These are phyloP conservation scores for Podarcis cretensis DNA, from an alignment of 2,113 vertebrate species.

Conservation along the genomic window DNA sequence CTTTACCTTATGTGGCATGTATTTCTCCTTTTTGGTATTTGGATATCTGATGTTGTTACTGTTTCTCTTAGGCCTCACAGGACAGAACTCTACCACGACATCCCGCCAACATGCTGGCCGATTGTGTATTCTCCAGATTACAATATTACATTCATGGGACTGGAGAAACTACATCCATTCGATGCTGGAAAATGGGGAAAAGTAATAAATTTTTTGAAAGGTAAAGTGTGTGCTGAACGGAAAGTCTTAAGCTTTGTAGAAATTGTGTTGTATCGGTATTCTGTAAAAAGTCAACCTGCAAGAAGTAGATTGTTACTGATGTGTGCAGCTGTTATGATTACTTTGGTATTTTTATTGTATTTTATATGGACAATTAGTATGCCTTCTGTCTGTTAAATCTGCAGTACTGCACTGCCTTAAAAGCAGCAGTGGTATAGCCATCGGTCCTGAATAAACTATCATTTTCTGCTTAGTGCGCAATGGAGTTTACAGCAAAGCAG, in stretches of 20 bases:
- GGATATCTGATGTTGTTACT: neutral
- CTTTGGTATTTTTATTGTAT: neutral
- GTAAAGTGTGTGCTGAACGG: constrained; percentile 70
- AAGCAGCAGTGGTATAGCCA: too few species aligned
- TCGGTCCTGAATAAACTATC: neutral
- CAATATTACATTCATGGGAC: constrained; percentile 96
- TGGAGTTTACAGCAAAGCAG: neutral
- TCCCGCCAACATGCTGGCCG: constrained; percentile 82
- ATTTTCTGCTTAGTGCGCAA: neutral
- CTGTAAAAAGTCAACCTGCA: neutral
- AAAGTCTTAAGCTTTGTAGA: neutral
- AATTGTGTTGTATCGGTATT: neutral
- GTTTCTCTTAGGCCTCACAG: constrained; percentile 78
- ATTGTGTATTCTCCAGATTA: constrained; percentile 93
- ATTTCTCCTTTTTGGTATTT: neutral
- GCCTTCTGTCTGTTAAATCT: neutral
- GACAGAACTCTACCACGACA: constrained; percentile 81
- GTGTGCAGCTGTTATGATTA: neutral
- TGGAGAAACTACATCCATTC: constrained; percentile 96
- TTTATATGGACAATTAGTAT: neutral
- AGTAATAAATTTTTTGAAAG: constrained; percentile 92
- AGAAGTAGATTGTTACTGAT: neutral
- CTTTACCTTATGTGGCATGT: too few species aligned
- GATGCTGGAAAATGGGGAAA: constrained; percentile 97
- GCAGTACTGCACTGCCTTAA: neutral